Conservation (phyloP, 2,797 vertebrate genomes). For the Melanotaenia pygmaea region DNA sequence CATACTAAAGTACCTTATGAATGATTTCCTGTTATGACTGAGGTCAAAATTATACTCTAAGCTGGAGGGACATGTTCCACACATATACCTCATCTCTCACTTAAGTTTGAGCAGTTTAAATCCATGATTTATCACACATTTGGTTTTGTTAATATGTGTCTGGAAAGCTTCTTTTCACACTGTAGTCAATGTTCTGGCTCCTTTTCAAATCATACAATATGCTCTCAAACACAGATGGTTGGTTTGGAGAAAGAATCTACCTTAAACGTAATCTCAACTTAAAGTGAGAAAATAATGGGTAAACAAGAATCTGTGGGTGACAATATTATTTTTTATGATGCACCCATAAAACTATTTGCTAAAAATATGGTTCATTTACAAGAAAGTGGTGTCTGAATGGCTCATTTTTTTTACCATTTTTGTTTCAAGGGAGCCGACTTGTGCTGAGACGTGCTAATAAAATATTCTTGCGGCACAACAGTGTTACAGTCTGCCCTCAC, state of each 20-base stretch:
- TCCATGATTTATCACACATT: not conserved
- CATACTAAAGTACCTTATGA: conserved; percentile 48
- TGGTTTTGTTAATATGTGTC: not conserved
- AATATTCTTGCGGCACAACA: conserved; percentile 69
- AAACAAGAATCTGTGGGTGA: conserved; percentile 51
- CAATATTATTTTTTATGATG: conserved; percentile 40
- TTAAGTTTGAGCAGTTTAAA: not conserved
- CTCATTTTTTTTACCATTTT: conserved; percentile 38
- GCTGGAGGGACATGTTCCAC: not conserved
- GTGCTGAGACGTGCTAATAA: conserved; percentile 64
- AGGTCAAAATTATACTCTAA: conserved; percentile 6
- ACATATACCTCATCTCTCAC: not conserved
- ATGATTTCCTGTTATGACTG: conserved; percentile 47
- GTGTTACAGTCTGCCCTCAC: conserved; percentile 60
- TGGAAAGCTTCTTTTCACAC: conserved; percentile 20
- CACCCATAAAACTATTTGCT: conserved; percentile 33
- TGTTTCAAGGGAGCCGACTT: conserved; percentile 48
- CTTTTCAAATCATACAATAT: conserved; percentile 23
- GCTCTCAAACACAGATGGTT: conserved; percentile 31
- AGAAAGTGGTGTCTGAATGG: conserved; percentile 38
- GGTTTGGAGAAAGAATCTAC: conserved; percentile 35
- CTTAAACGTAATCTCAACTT: conserved; percentile 45
- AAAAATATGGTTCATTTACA: conserved; percentile 54
- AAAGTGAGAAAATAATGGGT: conserved; percentile 40
- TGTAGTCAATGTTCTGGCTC: conserved; percentile 5